Conservation (phyloP, 2,888 invertebrate species). For the Corythucha ciliata region DNA sequence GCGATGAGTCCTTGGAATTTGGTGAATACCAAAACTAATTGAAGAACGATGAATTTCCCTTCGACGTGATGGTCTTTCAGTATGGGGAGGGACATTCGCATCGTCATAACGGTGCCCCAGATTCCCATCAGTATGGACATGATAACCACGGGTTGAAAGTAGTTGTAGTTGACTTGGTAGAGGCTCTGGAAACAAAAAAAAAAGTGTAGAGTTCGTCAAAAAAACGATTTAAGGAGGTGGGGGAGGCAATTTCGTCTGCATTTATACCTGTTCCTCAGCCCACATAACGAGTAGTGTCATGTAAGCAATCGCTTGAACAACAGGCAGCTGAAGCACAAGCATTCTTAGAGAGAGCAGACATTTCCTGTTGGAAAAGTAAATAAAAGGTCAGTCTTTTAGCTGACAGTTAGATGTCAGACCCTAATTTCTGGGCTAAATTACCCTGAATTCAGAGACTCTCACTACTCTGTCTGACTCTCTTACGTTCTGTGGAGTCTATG, state of each 20-base stretch:
- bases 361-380: constrained; percentile 51
- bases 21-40: constrained; percentile 55
- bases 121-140: constrained; percentile 57
- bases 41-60: constrained; percentile 46
- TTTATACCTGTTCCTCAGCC: constrained; percentile 55
- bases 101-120: constrained; percentile 59
- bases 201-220: background rate
- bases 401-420: background rate
- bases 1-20: constrained; percentile 56
- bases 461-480: too few relatives aligned
- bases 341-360: constrained; percentile 48
- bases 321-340: constrained; percentile 58
- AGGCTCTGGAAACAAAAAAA: constrained; percentile 45
- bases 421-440: too few relatives aligned
- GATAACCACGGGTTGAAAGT: constrained; percentile 55
- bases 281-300: constrained; percentile 51
- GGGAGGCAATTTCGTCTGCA: background rate
- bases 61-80: constrained; percentile 43
- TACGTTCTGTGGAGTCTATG: too few relatives aligned
- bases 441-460: too few relatives aligned
- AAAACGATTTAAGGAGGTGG: background rate
- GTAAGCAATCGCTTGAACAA: constrained; percentile 56
- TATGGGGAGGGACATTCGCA: constrained; percentile 46
- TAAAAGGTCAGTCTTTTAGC: constrained; percentile 6
- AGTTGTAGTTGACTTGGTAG: constrained; percentile 51